Conservation (phyloP, 2,113 vertebrate species). For the Ptilonorhynchus violaceus region DNA sequence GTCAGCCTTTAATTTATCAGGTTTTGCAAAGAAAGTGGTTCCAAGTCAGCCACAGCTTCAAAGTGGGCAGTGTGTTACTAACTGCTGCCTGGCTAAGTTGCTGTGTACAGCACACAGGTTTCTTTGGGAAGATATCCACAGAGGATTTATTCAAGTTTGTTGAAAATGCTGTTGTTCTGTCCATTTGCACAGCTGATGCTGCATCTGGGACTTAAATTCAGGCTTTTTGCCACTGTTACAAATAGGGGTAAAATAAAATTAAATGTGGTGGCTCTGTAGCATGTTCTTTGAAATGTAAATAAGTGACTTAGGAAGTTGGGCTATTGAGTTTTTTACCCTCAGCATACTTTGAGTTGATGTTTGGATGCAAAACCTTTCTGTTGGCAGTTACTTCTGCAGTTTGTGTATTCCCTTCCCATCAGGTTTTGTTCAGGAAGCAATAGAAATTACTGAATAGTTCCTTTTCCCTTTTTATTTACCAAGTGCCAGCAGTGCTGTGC, state of each 20-base stretch:
- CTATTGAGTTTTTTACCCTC: not conserved
- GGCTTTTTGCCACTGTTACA: not conserved
- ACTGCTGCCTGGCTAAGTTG: not conserved
- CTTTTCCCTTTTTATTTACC: conserved; percentile 34
- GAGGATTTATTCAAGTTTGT: not conserved
- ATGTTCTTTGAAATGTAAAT: not conserved
- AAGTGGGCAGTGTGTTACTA: not conserved
- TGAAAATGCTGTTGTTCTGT: not conserved
- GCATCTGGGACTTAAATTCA: not conserved
- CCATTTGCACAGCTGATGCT: not conserved
- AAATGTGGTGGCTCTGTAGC: not conserved
- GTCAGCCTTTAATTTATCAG: not conserved
- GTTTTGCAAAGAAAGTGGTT: not conserved
- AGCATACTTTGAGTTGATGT: not conserved
- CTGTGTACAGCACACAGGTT: not conserved
- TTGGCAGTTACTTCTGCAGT: not conserved
- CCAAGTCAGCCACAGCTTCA: not conserved
- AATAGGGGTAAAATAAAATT: not conserved
- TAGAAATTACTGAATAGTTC: conserved; percentile 39
- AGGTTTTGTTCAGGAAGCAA: conserved; percentile 36
- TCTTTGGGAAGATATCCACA: not conserved
- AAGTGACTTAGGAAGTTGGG: conserved; percentile 8
- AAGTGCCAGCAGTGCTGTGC: conserved; percentile 20
- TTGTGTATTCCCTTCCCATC: conserved; percentile 12
- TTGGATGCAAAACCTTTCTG: conserved; percentile 9